Evolutionary conservation across 2,888 invertebrate genomes (phyloP).

Genomic region (Amblyjoppa fuscipennis): DNA sequence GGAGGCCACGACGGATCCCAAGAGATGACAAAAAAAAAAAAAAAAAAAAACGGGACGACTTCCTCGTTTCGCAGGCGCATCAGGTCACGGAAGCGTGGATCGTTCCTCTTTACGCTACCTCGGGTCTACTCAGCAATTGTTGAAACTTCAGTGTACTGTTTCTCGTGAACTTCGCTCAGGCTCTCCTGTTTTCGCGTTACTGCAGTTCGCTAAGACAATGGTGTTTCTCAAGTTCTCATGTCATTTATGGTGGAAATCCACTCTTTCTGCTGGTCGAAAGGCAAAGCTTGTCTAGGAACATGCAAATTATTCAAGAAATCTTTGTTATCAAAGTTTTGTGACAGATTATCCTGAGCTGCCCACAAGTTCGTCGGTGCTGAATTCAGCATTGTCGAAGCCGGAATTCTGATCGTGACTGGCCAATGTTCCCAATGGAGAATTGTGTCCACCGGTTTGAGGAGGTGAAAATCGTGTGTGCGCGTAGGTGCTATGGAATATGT

Average conservation of each 20-base stretch:
- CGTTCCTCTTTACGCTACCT: slow-evolving; percentile 36
- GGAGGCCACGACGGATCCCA: background rate
- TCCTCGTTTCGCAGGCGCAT: slow-evolving; percentile 45
- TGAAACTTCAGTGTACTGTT: background rate
- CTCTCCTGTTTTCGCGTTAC: slow-evolving; percentile 12
- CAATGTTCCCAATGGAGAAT: background rate
- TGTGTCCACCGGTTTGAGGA: background rate
- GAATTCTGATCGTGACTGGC: background rate
- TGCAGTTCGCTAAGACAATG: background rate
- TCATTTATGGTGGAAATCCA: background rate
- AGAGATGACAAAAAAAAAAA: slow-evolving; percentile 15
- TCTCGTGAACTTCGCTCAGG: background rate
- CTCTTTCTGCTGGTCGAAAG: background rate
- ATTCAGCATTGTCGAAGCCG: background rate
- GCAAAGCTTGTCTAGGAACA: background rate
- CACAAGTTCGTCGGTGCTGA: background rate
- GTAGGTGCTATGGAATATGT: too few species aligned
- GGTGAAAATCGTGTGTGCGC: background rate
- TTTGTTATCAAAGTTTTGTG: background rate
- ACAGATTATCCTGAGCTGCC: background rate
- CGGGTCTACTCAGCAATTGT: slow-evolving; percentile 54
- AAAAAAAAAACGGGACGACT: slow-evolving; percentile 24
- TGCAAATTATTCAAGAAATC: background rate
- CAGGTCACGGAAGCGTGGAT: slow-evolving; percentile 36
- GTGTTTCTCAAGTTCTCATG: background rate